Evolutionary conservation across 2,888 invertebrate species (phyloP).

Genomic region (Microdon myrmicae): DNA sequence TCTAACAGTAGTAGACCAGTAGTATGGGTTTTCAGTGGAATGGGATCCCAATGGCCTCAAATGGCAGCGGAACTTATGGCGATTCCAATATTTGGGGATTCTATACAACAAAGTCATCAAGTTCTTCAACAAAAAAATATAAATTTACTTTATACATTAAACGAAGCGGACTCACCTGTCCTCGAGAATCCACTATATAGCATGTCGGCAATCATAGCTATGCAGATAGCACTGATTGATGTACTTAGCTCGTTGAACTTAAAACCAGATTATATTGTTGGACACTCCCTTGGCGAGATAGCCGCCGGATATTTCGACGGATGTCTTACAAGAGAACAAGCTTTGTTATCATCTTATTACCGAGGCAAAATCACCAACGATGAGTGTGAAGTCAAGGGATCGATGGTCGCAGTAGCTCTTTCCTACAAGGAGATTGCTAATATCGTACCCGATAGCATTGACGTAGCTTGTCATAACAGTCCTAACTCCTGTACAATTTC

Average conservation of each 20-base stretch:
- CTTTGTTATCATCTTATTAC: conserved; percentile 85
- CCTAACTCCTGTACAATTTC: conserved; percentile 88
- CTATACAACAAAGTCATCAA: conserved; percentile 72
- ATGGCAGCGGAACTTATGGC: conserved; percentile 83
- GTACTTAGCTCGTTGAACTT: conserved; percentile 72
- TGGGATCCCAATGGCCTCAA: conserved; percentile 87
- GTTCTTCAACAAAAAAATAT: conserved; percentile 72
- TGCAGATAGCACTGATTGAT: conserved; percentile 73
- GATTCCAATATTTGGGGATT: conserved; percentile 76
- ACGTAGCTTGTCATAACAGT: conserved; percentile 87
- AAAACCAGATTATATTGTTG: conserved; percentile 78
- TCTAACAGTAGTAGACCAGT: conserved; percentile 75
- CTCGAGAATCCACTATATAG: conserved; percentile 75
- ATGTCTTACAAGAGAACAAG: conserved; percentile 85
- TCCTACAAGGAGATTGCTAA: conserved; percentile 69
- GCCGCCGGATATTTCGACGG: conserved; percentile 95
- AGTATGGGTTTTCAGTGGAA: conserved; percentile 90
- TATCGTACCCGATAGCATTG: conserved; percentile 78
- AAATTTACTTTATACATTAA: conserved; percentile 73
- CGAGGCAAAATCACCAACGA: conserved; percentile 81
- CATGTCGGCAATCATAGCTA: conserved; percentile 78
- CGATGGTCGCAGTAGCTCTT: conserved; percentile 90
- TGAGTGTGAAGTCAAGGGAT: conserved; percentile 75
- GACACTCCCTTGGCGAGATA: conserved; percentile 93
- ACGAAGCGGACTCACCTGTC: conserved; percentile 70